These are phyloP conservation scores for Nomada ferruginata DNA, from an alignment of 2,888 invertebrate species.

Conservation along the genomic window DNA sequence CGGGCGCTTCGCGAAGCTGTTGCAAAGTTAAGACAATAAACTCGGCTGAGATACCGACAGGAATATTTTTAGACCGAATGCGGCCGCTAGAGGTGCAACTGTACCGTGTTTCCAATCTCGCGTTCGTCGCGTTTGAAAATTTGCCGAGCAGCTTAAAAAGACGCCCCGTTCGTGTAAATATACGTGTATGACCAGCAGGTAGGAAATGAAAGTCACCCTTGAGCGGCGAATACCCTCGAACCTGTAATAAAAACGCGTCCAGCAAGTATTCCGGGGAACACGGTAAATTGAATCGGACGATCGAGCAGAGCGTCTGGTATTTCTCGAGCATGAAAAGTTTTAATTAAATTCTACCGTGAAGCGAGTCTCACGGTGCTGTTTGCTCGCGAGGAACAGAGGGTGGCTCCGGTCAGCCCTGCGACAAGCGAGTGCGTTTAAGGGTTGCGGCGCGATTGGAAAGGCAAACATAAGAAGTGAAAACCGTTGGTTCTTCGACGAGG, in stretches of 20 bases:
- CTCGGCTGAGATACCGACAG: conserved; percentile 27
- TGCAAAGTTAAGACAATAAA: conserved; percentile 57
- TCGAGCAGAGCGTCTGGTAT: background rate
- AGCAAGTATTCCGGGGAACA: background rate
- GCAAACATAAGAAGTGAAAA: conserved; percentile 18
- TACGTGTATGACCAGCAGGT: background rate
- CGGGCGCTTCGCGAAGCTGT: conserved; percentile 36
- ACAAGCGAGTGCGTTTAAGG: conserved; percentile 1
- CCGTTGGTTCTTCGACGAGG: background rate
- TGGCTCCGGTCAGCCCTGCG: conserved; percentile 1
- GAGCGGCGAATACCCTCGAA: no score
- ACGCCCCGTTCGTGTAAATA: no score
- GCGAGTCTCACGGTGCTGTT: background rate
- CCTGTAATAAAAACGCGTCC: background rate
- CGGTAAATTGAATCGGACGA: conserved; percentile 4
- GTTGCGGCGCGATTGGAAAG: background rate
- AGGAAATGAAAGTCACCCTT: background rate
- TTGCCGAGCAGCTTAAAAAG: background rate
- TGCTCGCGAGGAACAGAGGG: background rate
- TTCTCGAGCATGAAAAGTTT: conserved; percentile 33
- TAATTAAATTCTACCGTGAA: conserved; percentile 20
- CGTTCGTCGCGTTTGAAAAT: background rate
- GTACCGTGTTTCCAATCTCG: background rate
- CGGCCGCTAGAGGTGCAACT: background rate
- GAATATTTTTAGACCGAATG: conserved; percentile 42